Percentiles rank a stretch among this genome's conserved stretches.
Evolutionary conservation across 2,797 vertebrate species (phyloP).

Genomic region (Alfaro cultratus): DNA sequence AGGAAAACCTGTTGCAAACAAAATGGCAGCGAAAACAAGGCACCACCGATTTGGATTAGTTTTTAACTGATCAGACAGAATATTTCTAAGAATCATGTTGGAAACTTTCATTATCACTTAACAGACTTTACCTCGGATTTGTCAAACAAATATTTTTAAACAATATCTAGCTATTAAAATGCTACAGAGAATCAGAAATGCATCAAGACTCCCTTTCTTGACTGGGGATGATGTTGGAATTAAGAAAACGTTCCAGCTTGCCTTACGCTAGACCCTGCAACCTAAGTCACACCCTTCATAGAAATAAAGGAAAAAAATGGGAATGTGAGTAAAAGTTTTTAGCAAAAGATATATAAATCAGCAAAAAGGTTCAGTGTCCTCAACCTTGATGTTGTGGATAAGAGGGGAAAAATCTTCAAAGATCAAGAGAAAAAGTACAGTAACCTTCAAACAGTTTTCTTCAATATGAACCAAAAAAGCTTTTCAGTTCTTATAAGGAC

Average conservation of each 20-base stretch:
- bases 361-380: neutral
- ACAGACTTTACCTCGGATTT: neutral
- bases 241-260: neutral
- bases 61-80: neutral
- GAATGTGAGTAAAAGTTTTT: neutral
- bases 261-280: neutral
- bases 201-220: neutral
- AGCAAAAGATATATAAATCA: neutral
- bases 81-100: neutral
- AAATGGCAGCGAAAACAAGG: neutral
- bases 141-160: neutral
- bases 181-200: neutral
- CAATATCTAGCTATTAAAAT: neutral
- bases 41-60: neutral
- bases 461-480: neutral
- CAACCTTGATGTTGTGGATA: neutral
- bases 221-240: neutral
- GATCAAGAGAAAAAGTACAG: no score
- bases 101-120: neutral
- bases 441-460: neutral
- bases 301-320: neutral
- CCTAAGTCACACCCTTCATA: neutral
- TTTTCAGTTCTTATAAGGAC: neutral
- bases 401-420: neutral
- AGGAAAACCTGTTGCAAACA: constrained; percentile 28